These are phyloP conservation scores for Litoditis marina DNA, from an alignment of 2,888 invertebrate species.

Conservation along the genomic window DNA sequence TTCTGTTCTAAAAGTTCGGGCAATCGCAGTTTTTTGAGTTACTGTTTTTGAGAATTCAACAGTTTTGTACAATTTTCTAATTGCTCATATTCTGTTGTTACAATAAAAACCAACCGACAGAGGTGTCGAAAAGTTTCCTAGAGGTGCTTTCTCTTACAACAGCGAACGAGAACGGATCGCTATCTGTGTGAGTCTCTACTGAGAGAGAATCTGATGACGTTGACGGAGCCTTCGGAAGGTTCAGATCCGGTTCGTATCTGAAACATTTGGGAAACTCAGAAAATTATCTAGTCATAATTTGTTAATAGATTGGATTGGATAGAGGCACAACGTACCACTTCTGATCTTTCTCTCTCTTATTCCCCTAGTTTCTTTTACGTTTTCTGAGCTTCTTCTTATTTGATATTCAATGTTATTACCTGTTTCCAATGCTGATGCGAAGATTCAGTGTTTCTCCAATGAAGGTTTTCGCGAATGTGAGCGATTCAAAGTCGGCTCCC, in stretches of 20 bases:
- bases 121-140: constrained; percentile 51
- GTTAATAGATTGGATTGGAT: too few species aligned
- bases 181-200: constrained; percentile 17
- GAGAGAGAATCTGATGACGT: constrained; percentile 26
- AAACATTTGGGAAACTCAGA: too few species aligned
- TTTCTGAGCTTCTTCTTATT: too few species aligned
- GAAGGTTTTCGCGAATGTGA: constrained; percentile 29
- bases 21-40: not conserved
- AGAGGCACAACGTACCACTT: too few species aligned
- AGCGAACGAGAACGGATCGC: constrained; percentile 44
- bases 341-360: too few species aligned
- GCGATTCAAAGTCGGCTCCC: constrained; percentile 33
- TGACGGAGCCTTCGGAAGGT: constrained; percentile 27
- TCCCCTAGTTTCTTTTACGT: too few species aligned
- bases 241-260: constrained; percentile 50
- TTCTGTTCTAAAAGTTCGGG: not conserved
- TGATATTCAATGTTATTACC: too few species aligned
- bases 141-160: constrained; percentile 36
- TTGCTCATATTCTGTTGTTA: not conserved
- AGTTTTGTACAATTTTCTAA: too few species aligned
- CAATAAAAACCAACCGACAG: constrained; percentile 36
- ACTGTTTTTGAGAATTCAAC: too few species aligned
- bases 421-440: constrained; percentile 20
- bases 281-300: too few species aligned
- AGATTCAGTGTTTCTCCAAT: constrained; percentile 44